Evolutionary conservation across 2,113 vertebrate species (phyloP).

Genomic region (Procapra przewalskii): DNA sequence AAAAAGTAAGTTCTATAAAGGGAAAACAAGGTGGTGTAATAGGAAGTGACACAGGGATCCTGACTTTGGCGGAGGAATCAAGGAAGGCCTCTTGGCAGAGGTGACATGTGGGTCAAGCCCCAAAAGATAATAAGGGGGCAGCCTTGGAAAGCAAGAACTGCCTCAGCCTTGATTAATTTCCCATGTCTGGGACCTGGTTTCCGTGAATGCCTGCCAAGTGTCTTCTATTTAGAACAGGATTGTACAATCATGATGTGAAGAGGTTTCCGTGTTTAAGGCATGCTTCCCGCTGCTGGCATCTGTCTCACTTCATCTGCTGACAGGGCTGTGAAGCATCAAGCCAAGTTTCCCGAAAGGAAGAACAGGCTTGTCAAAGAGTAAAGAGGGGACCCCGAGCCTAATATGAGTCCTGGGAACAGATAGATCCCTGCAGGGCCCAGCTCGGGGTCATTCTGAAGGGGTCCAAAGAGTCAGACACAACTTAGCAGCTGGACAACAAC

Average conservation of each 20-base stretch:
- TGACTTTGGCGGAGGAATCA: neutral
- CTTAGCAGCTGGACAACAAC: neutral
- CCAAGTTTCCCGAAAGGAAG: neutral
- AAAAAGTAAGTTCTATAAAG: neutral
- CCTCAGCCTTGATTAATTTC: neutral
- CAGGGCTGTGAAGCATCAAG: neutral
- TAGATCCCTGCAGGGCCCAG: neutral
- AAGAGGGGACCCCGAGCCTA: neutral
- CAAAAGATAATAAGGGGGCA: neutral
- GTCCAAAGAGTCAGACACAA: neutral
- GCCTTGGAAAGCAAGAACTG: neutral
- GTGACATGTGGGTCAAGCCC: neutral
- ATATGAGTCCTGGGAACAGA: neutral
- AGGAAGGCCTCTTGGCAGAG: neutral
- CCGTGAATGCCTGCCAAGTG: neutral
- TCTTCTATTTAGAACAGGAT: neutral
- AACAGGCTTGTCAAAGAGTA: neutral
- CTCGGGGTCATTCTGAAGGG: neutral
- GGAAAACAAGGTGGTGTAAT: accelerated
- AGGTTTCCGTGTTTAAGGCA: neutral
- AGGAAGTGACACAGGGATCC: neutral
- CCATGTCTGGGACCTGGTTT: neutral
- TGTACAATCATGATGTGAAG: neutral
- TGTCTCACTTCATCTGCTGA: constrained; percentile 13
- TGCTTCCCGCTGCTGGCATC: neutral